Percentiles rank a stretch among this genome's conserved stretches.
phyloP scores from a whole-genome alignment of 2,113 vertebrate genomes.

The Upupa epops region DNA sequence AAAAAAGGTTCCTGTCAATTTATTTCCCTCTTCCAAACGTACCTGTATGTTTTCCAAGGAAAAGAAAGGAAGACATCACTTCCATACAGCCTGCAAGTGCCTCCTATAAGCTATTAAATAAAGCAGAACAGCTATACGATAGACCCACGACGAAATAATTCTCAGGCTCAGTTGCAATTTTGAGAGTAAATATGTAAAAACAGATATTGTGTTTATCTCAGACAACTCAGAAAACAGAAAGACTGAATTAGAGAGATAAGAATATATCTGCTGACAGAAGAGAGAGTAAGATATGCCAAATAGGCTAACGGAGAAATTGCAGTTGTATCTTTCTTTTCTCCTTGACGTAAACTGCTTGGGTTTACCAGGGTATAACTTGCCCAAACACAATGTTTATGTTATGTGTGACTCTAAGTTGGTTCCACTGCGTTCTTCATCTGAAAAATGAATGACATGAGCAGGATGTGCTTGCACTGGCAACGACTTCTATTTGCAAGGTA shows the following conservation, averaged over 20 bases:
- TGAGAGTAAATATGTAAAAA: not conserved
- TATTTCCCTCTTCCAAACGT: not conserved
- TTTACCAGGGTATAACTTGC: not conserved
- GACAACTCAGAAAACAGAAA: not conserved
- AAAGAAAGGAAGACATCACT: not conserved
- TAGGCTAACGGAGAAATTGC: not conserved
- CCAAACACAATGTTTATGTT: not conserved
- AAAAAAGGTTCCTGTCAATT: not conserved
- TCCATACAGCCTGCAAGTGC: not conserved
- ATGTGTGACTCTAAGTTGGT: not conserved
- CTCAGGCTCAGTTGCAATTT: not conserved
- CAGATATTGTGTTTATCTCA: not conserved
- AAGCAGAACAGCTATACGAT: not conserved
- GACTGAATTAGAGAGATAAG: not conserved
- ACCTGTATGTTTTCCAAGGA: not conserved
- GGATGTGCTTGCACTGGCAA: not conserved
- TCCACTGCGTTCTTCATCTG: not conserved
- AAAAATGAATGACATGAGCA: not conserved
- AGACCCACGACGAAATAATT: not conserved
- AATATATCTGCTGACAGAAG: not conserved
- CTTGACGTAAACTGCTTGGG: not conserved
- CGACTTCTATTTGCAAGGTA: not conserved
- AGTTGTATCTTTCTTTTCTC: not conserved
- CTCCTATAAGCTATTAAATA: not conserved
- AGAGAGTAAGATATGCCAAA: not conserved